phyloP scores from a whole-genome alignment of 1,140 invertebrate genomes.

The Zaprionus tsacasi region DNA sequence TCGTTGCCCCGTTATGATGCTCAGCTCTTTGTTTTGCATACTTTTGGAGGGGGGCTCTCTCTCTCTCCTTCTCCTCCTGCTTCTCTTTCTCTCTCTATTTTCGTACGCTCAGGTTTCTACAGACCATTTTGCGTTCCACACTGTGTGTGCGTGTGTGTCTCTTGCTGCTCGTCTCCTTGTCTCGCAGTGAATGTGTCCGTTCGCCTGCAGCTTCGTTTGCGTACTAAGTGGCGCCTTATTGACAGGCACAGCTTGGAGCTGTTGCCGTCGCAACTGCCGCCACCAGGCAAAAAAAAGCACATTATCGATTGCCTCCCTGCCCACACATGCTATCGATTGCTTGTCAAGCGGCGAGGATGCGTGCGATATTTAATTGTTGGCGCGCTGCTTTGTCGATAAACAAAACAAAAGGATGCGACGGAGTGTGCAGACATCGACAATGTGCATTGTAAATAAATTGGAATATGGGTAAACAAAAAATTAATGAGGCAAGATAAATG shows the following conservation, averaged over 20 bases:
- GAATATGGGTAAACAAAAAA: background rate
- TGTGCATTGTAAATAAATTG: background rate
- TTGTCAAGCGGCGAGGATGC: background rate
- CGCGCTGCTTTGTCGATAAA: background rate
- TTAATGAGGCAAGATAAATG: too few relatives aligned
- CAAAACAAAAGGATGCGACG: background rate
- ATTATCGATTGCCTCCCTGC: background rate
- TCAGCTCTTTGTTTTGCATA: constrained; percentile 41
- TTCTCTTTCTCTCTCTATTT: background rate
- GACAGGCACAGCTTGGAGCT: constrained; percentile 5
- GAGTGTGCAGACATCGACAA: background rate
- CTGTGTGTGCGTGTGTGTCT: constrained; percentile 26
- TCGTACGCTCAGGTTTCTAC: background rate
- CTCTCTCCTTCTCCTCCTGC: background rate
- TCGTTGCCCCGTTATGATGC: constrained; percentile 26
- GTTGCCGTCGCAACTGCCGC: constrained; percentile 5
- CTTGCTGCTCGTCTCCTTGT: constrained; percentile 15
- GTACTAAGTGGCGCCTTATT: constrained; percentile 43
- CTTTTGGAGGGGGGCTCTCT: constrained; percentile 30
- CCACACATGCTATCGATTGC: background rate
- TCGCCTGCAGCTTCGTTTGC: constrained; percentile 44
- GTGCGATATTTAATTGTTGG: background rate
- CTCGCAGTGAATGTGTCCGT: constrained; percentile 28
- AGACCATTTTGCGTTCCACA: constrained; percentile 32
- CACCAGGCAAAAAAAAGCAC: background rate